Base-by-base conservation (phyloP, 2,113 vertebrate genomes). In the Nymphicus hollandicus region DNA sequence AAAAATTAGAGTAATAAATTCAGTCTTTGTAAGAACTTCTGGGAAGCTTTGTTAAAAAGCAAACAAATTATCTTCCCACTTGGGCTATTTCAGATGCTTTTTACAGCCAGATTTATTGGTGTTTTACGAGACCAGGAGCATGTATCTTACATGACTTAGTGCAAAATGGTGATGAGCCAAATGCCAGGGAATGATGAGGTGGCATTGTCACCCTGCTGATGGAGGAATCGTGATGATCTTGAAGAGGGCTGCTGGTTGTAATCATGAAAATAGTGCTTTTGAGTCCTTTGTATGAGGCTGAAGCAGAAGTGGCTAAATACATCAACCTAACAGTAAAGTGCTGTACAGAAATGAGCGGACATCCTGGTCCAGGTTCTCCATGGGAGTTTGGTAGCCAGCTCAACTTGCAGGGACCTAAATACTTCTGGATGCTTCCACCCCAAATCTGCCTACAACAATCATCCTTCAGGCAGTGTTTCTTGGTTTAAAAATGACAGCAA, bases 1-100 rank as follows among this genome's bases (percentile, higher is more conserved):
- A 93, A 95, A 95, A 95, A 80, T 87, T 53, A 87, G 10, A 53
- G 78, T 39, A 73, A 90, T 90, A 87, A 70, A 84, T 66, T 58
- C 25, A 70, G 82, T 19, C 78, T 76, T 88, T 84, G 82, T 90
- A 66, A 81, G 83, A 61, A 50, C 73, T 95, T 93, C 94, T 95
- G 91, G 87, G 94, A 95, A 91, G 83, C 68, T 93, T 93, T 91
- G 87, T 93, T 91, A 84, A 90, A 93, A 93, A 93, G 79, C 73
- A 93, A 95, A 95, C 79, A 84, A 93, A 91, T 87, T 70, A 83
- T 88, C 83, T 82, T 82, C 77, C 65, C 46, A 24, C 91, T 81
- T 84, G 83, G 90, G 87, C 39, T 73, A 58, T 72, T 91, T 85
- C 80, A 81, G 76, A 86, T 73, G 84, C 74, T 84, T 88, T 88